Evolutionary conservation across 2,113 vertebrate species (phyloP), one percentile per base, ranked within the genome.

Genomic region (Girardinichthys multiradiatus): DNA sequence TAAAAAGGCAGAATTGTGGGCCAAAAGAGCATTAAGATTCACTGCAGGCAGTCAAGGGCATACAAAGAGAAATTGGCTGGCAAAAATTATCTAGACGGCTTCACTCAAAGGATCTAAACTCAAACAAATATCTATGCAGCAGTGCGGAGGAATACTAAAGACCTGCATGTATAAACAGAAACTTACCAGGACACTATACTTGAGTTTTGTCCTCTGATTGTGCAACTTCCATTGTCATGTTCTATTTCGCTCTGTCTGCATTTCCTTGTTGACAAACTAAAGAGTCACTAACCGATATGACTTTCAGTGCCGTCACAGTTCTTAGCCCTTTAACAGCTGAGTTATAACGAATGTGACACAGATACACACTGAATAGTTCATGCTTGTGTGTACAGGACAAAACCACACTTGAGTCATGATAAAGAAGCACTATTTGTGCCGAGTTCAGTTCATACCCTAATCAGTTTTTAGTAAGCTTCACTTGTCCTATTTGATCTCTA

Each of bases 21-120:
- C 79, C 77, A 82, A 62, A 85, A 77, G 28, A 84, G 74, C 86
- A 87, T 92, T 89, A 88, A 74, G 77, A 91, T 92, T 89, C 89
- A 88, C 73, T 77, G 76, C 51, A 48, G 70, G 76, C 80, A 64
- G 72, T 92, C 88, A 91, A 92, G 91, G 88, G 81, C 87, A 80
- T 6, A 37, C 64, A 76, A 70, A 79, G 77, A 79, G 79, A 84
- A 64, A 76, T 76, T 1, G 0, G 35, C 57, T 35, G 48, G 72
- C 59, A 79, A 73, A 79, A 85, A 83, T 80, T 72, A 82, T 73
- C 82, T 68, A 69, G 60, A 80, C 74, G 60, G 30, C 48, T 51
- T 21, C 39, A 79, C 60, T 84, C 67, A 79, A 75, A 82, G 57
- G 64, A 87, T 81, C 77, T 76, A 64, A 64, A 74, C 79, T 74